Conservation (phyloP, 1,140 invertebrate species). For the Ceratosolen fusciceps region DNA sequence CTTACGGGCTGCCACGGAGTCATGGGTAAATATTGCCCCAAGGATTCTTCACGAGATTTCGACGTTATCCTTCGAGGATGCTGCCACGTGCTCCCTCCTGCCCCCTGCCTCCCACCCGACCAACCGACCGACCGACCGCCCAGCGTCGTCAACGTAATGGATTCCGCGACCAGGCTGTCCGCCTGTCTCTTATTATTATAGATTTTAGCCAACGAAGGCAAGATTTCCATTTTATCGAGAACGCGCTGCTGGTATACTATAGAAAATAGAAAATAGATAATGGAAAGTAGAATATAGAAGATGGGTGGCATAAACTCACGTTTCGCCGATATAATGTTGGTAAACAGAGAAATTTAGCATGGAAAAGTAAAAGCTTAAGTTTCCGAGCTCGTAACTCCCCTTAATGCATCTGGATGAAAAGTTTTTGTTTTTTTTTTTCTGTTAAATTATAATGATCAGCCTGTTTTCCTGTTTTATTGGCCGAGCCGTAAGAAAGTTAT, state of each 20-base stretch:
- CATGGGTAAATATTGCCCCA: neutral
- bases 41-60: neutral
- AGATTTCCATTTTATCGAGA: neutral
- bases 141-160: too few relatives aligned
- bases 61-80: neutral
- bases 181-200: too few relatives aligned
- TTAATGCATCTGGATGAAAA: constrained; percentile 33
- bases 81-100: too few relatives aligned
- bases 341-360: constrained; percentile 24
- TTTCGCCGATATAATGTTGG: neutral
- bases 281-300: too few relatives aligned
- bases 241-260: neutral
- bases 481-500: neutral
- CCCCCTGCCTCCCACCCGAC: too few relatives aligned
- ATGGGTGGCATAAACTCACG: neutral
- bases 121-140: too few relatives aligned
- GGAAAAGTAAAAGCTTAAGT: constrained; percentile 31
- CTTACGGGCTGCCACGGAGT: neutral
- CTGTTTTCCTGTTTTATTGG: constrained; percentile 25
- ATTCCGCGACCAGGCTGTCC: too few relatives aligned
- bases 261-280: neutral
- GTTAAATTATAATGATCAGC: constrained; percentile 20
- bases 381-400: constrained; percentile 21
- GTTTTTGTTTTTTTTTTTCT: too few relatives aligned
- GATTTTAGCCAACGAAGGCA: too few relatives aligned